These are phyloP conservation scores for Apotomis betuletana DNA, from an alignment of 2,888 invertebrate genomes.

Conservation along the genomic window DNA sequence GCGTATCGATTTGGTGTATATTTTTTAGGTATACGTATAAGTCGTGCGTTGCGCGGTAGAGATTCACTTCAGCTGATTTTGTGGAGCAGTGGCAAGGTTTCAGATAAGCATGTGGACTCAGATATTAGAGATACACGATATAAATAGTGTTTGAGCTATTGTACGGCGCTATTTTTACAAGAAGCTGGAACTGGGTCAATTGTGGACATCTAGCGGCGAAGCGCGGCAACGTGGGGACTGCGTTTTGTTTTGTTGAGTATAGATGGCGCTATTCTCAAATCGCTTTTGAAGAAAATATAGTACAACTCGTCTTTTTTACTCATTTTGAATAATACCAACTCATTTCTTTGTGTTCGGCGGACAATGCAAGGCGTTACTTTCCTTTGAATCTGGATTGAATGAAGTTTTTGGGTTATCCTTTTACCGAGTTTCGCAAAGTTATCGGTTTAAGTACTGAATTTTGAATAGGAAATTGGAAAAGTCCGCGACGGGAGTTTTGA, in stretches of 20 bases:
- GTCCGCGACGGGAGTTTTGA: not conserved
- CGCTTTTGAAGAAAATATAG: not conserved
- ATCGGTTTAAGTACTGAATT: constrained; percentile 8
- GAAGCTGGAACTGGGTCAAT: constrained; percentile 77
- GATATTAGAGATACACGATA: constrained; percentile 77
- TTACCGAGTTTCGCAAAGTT: constrained; percentile 20
- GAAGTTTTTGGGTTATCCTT: not conserved
- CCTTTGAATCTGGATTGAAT: not conserved
- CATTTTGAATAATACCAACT: not conserved
- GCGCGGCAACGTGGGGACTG: constrained; percentile 45
- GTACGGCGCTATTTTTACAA: constrained; percentile 80
- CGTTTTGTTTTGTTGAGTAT: constrained; percentile 43
- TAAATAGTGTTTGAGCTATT: constrained; percentile 82
- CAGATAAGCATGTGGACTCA: constrained; percentile 69
- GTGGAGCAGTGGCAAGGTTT: constrained; percentile 50
- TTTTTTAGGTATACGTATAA: constrained; percentile 52
- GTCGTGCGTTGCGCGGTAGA: constrained; percentile 65
- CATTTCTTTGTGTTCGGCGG: not conserved
- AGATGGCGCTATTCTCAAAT: constrained; percentile 52
- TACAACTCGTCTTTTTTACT: too few relatives aligned
- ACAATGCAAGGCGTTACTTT: not conserved
- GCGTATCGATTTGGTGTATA: constrained; percentile 58
- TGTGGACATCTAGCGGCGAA: constrained; percentile 63
- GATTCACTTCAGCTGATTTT: constrained; percentile 46
- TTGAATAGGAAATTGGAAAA: constrained; percentile 24